Evolutionary conservation across 2,888 invertebrate genomes (phyloP).

Genomic region (Drosophila atripex): DNA sequence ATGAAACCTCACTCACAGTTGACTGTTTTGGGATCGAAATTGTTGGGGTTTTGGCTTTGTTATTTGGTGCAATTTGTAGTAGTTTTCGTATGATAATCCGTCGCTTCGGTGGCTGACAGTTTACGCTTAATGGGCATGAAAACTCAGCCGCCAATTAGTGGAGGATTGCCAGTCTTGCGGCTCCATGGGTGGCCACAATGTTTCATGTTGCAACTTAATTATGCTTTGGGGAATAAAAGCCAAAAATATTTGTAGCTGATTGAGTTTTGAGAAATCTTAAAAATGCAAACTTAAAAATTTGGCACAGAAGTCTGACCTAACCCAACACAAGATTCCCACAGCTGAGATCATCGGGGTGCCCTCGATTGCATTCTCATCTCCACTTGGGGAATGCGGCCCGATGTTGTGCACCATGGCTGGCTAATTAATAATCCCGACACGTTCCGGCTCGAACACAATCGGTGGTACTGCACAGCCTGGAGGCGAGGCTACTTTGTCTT

Average conservation of each 20-base stretch:
- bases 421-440: constrained; percentile 73
- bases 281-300: too few species aligned
- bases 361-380: constrained; percentile 22
- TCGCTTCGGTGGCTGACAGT: constrained; percentile 36
- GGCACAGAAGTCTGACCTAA: constrained; percentile 10
- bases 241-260: background rate
- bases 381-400: constrained; percentile 27
- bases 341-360: constrained; percentile 26
- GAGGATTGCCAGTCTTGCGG: constrained; percentile 43
- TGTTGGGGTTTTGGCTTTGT: constrained; percentile 56
- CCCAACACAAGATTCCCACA: constrained; percentile 18
- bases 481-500: constrained; percentile 67
- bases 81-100: constrained; percentile 46
- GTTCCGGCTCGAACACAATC: constrained; percentile 34
- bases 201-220: constrained; percentile 29
- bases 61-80: constrained; percentile 76
- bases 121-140: constrained; percentile 40
- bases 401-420: constrained; percentile 30
- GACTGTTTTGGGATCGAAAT: constrained; percentile 16
- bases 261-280: background rate
- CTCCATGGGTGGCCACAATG: constrained; percentile 24
- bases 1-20: constrained; percentile 57
- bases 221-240: constrained; percentile 5
- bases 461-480: constrained; percentile 2
- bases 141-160: constrained; percentile 60